Conservation (phyloP, 2,113 vertebrate species). For the Cynoglossus semilaevis region DNA sequence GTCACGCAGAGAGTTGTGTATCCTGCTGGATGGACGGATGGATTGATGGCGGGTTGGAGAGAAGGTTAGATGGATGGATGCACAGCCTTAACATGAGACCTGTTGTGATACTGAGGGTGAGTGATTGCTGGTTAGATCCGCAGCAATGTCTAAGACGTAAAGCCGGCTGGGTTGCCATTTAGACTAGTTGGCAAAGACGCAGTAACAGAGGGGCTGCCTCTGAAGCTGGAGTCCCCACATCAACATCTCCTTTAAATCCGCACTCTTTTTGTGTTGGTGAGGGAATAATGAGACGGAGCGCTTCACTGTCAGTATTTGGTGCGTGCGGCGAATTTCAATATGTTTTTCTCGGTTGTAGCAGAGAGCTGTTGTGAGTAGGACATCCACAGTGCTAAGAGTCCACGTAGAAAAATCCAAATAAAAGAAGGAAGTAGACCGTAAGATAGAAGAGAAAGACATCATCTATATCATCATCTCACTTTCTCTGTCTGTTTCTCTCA, state of each 20-base stretch:
- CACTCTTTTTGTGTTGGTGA: conserved; percentile 6
- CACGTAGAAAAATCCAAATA: background rate
- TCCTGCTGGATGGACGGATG: conserved; percentile 6
- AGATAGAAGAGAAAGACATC: no score
- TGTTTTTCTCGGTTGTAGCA: conserved; percentile 42
- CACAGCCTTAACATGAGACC: background rate
- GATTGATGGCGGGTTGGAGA: conserved; percentile 12
- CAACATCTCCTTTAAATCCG: background rate
- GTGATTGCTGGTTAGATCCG: conserved; percentile 22
- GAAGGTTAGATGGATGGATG: conserved; percentile 1
- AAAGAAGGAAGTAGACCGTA: background rate
- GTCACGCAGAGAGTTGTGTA: conserved; percentile 29
- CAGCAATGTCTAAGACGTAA: conserved; percentile 8
- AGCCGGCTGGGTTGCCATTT: background rate
- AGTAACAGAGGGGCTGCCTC: background rate
- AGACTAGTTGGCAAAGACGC: background rate
- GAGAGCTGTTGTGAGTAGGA: conserved; percentile 42
- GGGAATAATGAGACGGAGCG: background rate
- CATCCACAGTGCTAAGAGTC: conserved; percentile 17
- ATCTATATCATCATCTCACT: no score
- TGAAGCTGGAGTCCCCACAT: background rate
- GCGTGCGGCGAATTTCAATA: conserved; percentile 57
- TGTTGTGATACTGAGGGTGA: conserved; percentile 18
- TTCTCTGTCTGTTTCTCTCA: no score
- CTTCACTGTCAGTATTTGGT: conserved; percentile 26